Percentiles rank a stretch among this genome's conserved stretches.
These are phyloP conservation scores for Hylyphantes graminicola DNA, from an alignment of 1,140 invertebrate genomes.

Conservation along the genomic window DNA sequence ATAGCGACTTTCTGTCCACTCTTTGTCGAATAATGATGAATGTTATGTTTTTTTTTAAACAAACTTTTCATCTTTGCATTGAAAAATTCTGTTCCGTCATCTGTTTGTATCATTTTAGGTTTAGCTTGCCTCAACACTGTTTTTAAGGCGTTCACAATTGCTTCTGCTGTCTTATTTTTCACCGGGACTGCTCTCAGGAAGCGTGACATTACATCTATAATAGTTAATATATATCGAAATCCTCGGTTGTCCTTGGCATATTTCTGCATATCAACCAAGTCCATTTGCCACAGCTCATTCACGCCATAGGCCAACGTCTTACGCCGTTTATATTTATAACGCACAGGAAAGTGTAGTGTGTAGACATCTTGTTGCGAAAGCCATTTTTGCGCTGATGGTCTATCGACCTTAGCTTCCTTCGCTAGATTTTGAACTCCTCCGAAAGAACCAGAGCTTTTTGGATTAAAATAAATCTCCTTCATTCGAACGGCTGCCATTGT, in stretches of 20 bases:
- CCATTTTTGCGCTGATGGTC: not conserved
- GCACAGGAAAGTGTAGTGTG: not conserved
- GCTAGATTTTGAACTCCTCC: not conserved
- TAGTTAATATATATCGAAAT: not conserved
- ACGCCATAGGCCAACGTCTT: not conserved
- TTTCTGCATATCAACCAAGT: not conserved
- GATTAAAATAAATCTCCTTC: not conserved
- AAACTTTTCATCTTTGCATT: not conserved
- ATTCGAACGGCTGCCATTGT: too few species aligned
- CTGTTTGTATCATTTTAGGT: slow-evolving; percentile 2
- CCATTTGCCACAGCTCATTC: not conserved
- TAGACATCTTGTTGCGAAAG: not conserved
- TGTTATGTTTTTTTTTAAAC: not conserved
- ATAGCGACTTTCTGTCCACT: not conserved
- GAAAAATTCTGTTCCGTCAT: not conserved
- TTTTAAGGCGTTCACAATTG: not conserved
- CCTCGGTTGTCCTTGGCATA: not conserved
- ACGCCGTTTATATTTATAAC: not conserved
- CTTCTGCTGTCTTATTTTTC: not conserved
- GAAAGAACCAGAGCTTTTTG: not conserved
- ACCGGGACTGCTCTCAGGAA: not conserved
- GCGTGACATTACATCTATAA: not conserved
- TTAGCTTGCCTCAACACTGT: not conserved
- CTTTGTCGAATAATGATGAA: not conserved
- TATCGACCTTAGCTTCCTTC: not conserved